These are phyloP conservation scores for Limnephilus rhombicus DNA, from an alignment of 2,888 invertebrate genomes.

Conservation along the genomic window DNA sequence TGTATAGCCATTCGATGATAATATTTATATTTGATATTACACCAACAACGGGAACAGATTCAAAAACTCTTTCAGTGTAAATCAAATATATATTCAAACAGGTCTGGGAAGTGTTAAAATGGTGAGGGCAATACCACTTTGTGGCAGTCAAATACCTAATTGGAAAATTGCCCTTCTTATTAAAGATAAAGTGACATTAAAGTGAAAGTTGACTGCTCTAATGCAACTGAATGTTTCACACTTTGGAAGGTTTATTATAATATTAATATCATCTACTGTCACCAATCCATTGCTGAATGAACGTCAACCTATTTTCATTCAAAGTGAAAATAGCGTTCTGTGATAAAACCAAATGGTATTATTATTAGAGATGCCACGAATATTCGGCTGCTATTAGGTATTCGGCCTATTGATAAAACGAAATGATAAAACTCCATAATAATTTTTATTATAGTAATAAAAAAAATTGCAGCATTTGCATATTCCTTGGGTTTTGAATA, in stretches of 20 bases:
- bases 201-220: slow-evolving; percentile 31
- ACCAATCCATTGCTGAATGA: not conserved
- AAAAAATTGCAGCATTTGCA: too few relatives aligned
- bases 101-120: slow-evolving; percentile 4
- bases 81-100: not conserved
- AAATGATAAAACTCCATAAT: too few relatives aligned
- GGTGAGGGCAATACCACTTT: slow-evolving; percentile 24
- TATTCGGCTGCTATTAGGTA: too few relatives aligned
- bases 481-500: not conserved
- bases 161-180: slow-evolving; percentile 57
- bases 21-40: not conserved
- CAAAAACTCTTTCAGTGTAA: not conserved
- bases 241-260: not conserved
- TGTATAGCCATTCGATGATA: not conserved
- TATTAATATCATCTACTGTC: not conserved
- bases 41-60: not conserved
- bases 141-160: slow-evolving; percentile 37
- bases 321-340: not conserved
- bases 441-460: too few relatives aligned
- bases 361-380: too few relatives aligned
- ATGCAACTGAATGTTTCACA: not conserved
- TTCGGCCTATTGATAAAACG: too few relatives aligned
- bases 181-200: slow-evolving; percentile 37
- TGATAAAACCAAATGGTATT: not conserved
- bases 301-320: not conserved